Conservation (phyloP, 2,113 vertebrate species). For the Crotalus viridis region DNA sequence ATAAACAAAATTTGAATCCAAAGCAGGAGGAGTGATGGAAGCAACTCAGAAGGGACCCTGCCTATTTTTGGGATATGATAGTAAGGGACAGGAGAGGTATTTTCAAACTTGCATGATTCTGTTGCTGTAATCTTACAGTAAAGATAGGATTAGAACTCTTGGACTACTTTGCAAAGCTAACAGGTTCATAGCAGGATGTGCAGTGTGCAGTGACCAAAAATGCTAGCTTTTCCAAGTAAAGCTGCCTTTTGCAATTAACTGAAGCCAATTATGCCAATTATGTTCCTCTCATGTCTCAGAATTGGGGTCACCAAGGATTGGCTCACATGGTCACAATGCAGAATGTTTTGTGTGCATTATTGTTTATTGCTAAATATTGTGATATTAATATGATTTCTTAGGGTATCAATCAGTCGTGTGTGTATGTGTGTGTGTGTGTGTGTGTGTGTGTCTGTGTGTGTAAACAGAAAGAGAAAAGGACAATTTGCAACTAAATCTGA, state of each 20-base stretch:
- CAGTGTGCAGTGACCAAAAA: neutral
- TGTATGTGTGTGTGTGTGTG: neutral
- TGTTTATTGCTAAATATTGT: neutral
- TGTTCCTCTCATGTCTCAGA: neutral
- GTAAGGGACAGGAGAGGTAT: neutral
- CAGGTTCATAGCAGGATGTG: neutral
- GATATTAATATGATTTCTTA: neutral
- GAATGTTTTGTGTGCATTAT: neutral
- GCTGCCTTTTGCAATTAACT: neutral
- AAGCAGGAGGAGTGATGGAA: neutral
- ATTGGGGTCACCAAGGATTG: neutral
- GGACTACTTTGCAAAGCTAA: neutral
- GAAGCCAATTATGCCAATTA: neutral
- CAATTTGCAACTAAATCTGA: neutral
- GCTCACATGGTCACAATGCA: neutral
- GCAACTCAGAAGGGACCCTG: neutral
- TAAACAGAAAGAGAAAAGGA: neutral
- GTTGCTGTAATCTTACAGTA: neutral
- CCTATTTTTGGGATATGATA: neutral
- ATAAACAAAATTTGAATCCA: neutral
- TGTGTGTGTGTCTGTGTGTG: neutral
- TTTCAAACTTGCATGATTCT: neutral
- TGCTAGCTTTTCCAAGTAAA: neutral
- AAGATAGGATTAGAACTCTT: neutral
- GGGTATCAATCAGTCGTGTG: neutral